phyloP scores from a whole-genome alignment of 1,140 invertebrate genomes.

The Pinna nobilis region DNA sequence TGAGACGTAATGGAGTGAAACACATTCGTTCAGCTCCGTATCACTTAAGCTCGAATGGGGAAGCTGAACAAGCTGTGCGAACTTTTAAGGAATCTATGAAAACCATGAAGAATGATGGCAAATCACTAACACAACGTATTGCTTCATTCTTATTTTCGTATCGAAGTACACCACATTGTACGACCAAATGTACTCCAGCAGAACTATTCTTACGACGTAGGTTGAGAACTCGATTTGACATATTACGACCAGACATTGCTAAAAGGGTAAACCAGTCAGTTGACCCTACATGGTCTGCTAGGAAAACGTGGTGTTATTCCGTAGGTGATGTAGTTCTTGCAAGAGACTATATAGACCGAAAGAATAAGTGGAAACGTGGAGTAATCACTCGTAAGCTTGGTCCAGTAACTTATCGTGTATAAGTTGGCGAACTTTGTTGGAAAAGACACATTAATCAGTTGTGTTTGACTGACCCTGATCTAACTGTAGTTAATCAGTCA shows the following conservation, averaged over 20 bases:
- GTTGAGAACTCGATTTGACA: conserved; percentile 19
- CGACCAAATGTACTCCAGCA: conserved; percentile 29
- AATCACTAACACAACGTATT: conserved; percentile 13
- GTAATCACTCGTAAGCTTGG: neutral
- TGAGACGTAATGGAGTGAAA: no score
- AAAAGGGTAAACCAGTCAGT: neutral
- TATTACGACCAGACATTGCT: conserved; percentile 21
- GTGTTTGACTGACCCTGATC: neutral
- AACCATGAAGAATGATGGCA: neutral
- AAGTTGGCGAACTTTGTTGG: neutral
- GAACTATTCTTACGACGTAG: conserved; percentile 28
- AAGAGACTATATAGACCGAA: neutral
- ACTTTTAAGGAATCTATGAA: conserved; percentile 34
- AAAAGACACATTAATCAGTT: conserved; percentile 17
- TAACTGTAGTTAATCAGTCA: neutral
- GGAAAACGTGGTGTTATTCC: neutral
- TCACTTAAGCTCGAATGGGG: conserved; percentile 27
- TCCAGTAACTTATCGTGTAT: conserved; percentile 15
- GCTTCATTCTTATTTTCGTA: conserved; percentile 29
- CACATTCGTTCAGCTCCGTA: conserved; percentile 11
- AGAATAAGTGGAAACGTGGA: conserved; percentile 4
- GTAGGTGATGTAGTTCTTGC: neutral
- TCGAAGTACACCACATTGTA: conserved; percentile 23
- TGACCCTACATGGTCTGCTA: neutral
- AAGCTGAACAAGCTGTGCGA: conserved; percentile 29